These are phyloP conservation scores for Bryconaethiops microstoma DNA, from an alignment of 2,797 vertebrate species.

Conservation along the genomic window DNA sequence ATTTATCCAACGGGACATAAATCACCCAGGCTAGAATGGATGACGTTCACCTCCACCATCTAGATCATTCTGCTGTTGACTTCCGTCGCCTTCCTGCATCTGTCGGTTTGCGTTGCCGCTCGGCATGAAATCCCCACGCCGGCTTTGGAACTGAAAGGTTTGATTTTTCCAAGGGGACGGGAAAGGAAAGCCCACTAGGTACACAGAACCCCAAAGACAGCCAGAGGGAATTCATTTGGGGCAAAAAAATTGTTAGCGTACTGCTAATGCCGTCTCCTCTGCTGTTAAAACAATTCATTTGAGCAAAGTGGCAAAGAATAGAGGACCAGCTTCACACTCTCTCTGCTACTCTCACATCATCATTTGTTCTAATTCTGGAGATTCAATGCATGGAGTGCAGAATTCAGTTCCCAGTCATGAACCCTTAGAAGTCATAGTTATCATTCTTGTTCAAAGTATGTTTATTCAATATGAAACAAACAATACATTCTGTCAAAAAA, in stretches of 20 bases:
- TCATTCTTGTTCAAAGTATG: not conserved
- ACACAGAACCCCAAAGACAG: constrained; percentile 8
- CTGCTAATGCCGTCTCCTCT: constrained; percentile 20
- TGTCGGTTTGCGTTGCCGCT: constrained; percentile 40
- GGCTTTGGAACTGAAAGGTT: constrained; percentile 52
- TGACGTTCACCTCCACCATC: constrained; percentile 42
- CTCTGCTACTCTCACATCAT: not conserved
- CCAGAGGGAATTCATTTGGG: constrained; percentile 29
- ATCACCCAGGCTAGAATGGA: constrained; percentile 44
- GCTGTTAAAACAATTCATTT: constrained; percentile 15
- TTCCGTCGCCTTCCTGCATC: constrained; percentile 23
- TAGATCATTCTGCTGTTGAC: constrained; percentile 51
- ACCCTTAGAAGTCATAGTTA: not conserved
- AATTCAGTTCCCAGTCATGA: not conserved
- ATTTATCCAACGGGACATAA: constrained; percentile 50
- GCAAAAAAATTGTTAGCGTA: constrained; percentile 32
- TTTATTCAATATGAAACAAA: too few relatives aligned
- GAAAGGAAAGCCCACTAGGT: constrained; percentile 27
- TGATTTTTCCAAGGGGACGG: constrained; percentile 29
- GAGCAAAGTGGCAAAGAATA: constrained; percentile 2
- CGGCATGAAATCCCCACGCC: constrained; percentile 62
- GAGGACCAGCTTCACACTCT: not conserved
- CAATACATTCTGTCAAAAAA: too few relatives aligned
- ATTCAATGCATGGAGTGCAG: not conserved
- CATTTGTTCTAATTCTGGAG: not conserved